phyloP scores from a whole-genome alignment of 2,888 invertebrate species.

The Pterostichus niger region DNA sequence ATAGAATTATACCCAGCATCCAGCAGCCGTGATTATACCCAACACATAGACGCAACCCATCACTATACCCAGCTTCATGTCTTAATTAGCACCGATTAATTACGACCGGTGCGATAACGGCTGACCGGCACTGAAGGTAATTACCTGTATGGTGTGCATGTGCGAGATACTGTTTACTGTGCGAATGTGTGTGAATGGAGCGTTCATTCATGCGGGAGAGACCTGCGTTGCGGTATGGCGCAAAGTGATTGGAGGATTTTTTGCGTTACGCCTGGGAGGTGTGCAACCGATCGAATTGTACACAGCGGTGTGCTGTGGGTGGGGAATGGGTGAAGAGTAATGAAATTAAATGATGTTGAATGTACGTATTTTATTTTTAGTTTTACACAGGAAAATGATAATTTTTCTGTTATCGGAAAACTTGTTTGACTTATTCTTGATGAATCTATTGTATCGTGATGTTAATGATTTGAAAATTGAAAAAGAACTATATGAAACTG shows the following conservation, averaged over 20 bases:
- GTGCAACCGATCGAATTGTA: background rate
- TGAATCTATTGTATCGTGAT: too few relatives aligned
- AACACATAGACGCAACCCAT: background rate
- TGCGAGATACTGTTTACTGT: too few relatives aligned
- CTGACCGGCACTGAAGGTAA: slow-evolving; percentile 5
- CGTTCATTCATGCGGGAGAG: too few relatives aligned
- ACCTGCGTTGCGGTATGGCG: background rate
- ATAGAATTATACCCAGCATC: too few relatives aligned
- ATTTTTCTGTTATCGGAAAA: too few relatives aligned
- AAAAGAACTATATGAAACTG: too few relatives aligned
- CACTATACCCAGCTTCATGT: background rate
- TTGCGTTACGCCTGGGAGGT: background rate
- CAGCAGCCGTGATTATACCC: background rate
- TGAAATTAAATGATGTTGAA: background rate
- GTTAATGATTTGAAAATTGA: too few relatives aligned
- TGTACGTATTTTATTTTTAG: background rate
- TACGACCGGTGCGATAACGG: background rate
- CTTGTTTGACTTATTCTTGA: too few relatives aligned
- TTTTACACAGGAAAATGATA: too few relatives aligned
- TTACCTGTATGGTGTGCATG: slow-evolving; percentile 1
- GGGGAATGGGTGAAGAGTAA: background rate
- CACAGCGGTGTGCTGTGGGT: background rate
- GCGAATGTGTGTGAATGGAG: too few relatives aligned
- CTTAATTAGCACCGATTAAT: slow-evolving; percentile 23
- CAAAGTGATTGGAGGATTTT: background rate